Conservation (phyloP, 2,113 vertebrate species). For the Phalacrocorax brasilianus region DNA sequence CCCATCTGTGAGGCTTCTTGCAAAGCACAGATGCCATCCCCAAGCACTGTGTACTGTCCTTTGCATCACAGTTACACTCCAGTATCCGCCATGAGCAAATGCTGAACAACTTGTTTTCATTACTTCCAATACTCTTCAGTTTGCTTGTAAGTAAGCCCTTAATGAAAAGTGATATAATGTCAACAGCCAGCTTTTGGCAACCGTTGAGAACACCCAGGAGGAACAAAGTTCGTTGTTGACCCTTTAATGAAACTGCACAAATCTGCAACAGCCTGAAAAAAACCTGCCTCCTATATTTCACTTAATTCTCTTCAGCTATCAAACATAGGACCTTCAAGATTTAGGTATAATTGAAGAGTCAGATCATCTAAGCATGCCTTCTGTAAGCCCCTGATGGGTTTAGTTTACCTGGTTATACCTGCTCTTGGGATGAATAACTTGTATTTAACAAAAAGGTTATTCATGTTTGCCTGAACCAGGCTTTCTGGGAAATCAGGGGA, state of each 20-base stretch:
- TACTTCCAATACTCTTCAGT: background rate
- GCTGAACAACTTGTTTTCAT: background rate
- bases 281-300: background rate
- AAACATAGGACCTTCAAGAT: background rate
- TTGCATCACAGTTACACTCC: background rate
- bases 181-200: background rate
- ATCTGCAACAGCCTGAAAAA: background rate
- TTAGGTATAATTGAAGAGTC: background rate
- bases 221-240: background rate
- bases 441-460: background rate
- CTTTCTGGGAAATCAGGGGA: background rate
- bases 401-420: background rate
- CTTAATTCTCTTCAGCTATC: background rate
- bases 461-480: background rate
- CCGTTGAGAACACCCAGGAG: background rate
- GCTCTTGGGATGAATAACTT: background rate
- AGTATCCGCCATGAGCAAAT: background rate
- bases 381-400: background rate
- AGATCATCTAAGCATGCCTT: background rate
- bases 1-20: background rate
- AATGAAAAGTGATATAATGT: background rate
- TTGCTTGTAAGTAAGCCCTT: background rate
- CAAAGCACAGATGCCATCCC: background rate
- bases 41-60: background rate
- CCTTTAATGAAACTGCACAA: background rate